Conservation (phyloP, 2,888 invertebrate species). For the Mesopsocus fuscifrons region DNA sequence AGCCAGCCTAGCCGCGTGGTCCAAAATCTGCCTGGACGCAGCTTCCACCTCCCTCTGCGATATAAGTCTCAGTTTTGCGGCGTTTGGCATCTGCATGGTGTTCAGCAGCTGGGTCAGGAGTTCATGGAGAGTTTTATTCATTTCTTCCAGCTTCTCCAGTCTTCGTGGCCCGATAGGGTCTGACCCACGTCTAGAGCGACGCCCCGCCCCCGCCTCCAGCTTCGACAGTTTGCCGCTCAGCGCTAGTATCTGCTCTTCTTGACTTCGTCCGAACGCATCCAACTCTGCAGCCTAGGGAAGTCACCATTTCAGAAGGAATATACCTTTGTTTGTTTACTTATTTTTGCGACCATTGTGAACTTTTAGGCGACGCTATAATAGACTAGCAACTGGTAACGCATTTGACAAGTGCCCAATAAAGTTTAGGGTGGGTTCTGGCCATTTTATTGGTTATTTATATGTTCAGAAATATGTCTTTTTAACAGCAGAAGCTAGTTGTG, state of each 20-base stretch:
- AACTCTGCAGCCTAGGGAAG: neutral
- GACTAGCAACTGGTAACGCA: too few species aligned
- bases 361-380: too few species aligned
- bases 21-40: neutral
- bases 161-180: neutral
- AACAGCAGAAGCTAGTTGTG: too few species aligned
- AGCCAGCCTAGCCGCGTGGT: neutral
- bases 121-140: neutral
- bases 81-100: neutral
- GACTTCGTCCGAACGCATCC: neutral
- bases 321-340: neutral
- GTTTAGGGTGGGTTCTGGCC: too few species aligned
- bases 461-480: too few species aligned
- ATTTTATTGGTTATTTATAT: too few species aligned
- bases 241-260: neutral
- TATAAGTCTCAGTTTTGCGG: neutral
- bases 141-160: constrained; percentile 6
- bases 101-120: neutral
- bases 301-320: neutral
- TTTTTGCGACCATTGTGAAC: too few species aligned
- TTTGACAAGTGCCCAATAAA: too few species aligned
- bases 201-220: neutral
- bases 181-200: neutral
- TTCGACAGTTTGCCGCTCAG: neutral
- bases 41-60: neutral